Evolutionary conservation across 2,113 vertebrate species (phyloP).

Genomic region (Anguilla rostrata): DNA sequence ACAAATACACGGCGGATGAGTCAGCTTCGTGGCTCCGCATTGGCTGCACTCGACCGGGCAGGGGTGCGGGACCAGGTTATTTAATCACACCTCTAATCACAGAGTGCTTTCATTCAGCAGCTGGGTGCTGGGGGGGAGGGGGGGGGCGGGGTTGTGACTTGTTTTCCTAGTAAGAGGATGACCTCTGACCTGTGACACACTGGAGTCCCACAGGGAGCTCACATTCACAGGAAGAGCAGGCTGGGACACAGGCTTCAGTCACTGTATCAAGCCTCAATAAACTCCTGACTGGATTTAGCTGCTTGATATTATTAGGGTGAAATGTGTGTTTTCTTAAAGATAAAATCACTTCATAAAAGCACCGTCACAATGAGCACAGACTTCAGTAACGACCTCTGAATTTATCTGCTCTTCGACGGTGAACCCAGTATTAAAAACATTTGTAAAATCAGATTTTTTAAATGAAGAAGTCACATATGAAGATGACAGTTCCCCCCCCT

Average conservation of each 20-base stretch:
- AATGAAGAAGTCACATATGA: no score
- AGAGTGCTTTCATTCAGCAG: background rate
- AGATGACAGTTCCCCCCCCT: no score
- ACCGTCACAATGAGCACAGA: no score
- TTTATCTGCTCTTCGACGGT: no score
- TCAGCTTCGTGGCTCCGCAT: background rate
- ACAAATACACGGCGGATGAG: background rate
- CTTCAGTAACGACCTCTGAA: no score
- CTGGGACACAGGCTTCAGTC: background rate
- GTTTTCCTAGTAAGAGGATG: background rate
- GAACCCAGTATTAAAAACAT: no score
- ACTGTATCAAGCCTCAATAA: background rate
- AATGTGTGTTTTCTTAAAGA: no score
- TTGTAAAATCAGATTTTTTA: no score
- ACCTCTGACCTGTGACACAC: constrained; percentile 9
- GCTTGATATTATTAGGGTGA: no score
- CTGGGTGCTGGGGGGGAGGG: background rate
- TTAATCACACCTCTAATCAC: background rate
- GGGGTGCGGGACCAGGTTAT: background rate
- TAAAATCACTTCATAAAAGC: no score
- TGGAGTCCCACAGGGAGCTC: constrained; percentile 3
- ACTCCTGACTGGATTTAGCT: no score
- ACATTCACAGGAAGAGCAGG: background rate
- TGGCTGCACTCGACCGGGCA: background rate
- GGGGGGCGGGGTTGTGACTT: no score